These are phyloP conservation scores for Drosophila subobscura DNA, from an alignment of 1,140 invertebrate genomes.

Conservation along the genomic window DNA sequence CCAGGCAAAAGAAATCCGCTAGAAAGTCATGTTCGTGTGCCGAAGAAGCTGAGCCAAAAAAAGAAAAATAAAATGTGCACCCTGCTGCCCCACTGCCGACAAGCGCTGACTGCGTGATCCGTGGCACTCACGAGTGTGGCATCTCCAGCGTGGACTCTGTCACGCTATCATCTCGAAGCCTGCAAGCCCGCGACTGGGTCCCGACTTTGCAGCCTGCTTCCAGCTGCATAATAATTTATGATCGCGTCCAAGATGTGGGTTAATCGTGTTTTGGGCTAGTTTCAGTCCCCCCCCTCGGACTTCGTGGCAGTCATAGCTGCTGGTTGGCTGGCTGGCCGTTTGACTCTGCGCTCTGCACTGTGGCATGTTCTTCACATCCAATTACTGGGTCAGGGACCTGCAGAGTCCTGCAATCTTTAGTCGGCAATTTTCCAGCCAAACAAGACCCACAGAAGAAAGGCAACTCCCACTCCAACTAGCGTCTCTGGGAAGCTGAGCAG, in stretches of 20 bases:
- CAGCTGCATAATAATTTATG: conserved; percentile 83
- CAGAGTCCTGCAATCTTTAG: conserved; percentile 60
- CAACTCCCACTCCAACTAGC: too few relatives aligned
- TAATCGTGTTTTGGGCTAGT: conserved; percentile 83
- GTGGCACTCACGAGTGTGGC: conserved; percentile 17
- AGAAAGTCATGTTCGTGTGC: conserved; percentile 80
- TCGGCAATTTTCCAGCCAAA: conserved; percentile 49
- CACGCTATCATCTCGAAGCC: conserved; percentile 28
- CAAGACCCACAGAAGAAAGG: too few relatives aligned
- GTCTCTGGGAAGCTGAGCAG: neutral
- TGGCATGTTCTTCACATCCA: conserved; percentile 73
- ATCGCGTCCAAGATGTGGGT: conserved; percentile 83
- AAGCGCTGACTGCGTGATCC: conserved; percentile 25
- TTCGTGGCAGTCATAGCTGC: conserved; percentile 22
- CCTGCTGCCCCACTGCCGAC: conserved; percentile 20
- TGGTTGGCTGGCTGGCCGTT: conserved; percentile 5
- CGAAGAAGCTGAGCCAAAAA: conserved; percentile 49
- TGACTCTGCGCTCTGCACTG: conserved; percentile 13
- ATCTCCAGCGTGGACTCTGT: neutral
- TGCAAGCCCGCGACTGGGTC: conserved; percentile 17
- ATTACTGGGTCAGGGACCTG: conserved; percentile 81
- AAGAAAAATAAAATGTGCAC: conserved; percentile 49
- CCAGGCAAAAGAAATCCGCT: conserved; percentile 77
- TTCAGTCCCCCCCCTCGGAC: conserved; percentile 19
- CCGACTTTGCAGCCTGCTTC: conserved; percentile 36